Evolutionary conservation across 1,140 invertebrate genomes (phyloP), one percentile per base, ranked within the genome.

Genomic region (Epicauta chinensis): DNA sequence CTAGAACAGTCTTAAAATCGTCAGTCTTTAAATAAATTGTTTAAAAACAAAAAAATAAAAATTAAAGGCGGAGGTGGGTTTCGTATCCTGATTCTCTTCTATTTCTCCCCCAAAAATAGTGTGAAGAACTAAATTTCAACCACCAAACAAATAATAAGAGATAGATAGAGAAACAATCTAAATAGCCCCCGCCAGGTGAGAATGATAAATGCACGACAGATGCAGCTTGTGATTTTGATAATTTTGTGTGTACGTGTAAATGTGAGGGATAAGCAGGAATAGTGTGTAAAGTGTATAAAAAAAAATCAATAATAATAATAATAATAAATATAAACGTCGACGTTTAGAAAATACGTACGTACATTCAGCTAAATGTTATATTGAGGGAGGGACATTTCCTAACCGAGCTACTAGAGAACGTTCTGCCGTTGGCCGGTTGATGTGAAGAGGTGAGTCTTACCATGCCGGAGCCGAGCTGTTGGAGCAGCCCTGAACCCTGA

Each of bases 391-490:
- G 80, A 73, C 80, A 83, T 73, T 82, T 89, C 77, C 85, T 83
- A 79, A 89, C 86, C 73, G 81, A 84, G 78, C 75, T 82, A 81
- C 77, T 73, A 78, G 77, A 72, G 77, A 81, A 78, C 75, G 75
- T 76, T 81, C 74, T 81, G 77, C 74, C 79, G 74, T 74, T 76
- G 76, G 69, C 65, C 75, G 75, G 71, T 66, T 77, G 73, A 64
- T 73, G 73, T 71, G 73, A 78, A 80, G 76, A 77, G 73, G 82
- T 81, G 78, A 81, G 81, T 83, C 85, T 86, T 85, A 88, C 86
- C 83, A 88, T 86, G 77, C 87, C 89, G 72, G 83, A 83, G 77
- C 87, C 86, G 70, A 91, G 75, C 71, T 90, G 87, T 64, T 90
- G 87, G 49, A 91, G 73, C 23, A 91, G 73, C 87, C 86, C 51